Evolutionary conservation across 2,797 vertebrate genomes (phyloP).

Genomic region (Apodemus agrarius): DNA sequence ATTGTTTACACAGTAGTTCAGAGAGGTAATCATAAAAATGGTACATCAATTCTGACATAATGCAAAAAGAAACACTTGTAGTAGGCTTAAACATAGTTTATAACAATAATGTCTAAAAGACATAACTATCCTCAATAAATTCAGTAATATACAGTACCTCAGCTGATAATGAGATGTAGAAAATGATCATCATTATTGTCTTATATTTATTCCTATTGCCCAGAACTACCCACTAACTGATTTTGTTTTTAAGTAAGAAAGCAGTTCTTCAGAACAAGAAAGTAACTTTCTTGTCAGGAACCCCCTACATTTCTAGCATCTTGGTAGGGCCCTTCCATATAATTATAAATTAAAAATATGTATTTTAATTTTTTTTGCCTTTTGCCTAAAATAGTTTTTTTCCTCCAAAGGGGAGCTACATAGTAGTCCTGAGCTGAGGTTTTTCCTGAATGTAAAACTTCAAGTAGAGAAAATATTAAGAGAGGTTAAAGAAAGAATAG

Average conservation of each 20-base stretch:
- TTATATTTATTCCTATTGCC: not conserved
- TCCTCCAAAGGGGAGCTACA: slow-evolving; percentile 15
- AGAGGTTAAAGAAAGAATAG: slow-evolving; percentile 36
- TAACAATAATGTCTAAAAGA: slow-evolving; percentile 64
- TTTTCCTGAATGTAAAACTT: slow-evolving; percentile 72
- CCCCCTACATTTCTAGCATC: not conserved
- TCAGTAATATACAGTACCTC: slow-evolving; percentile 80
- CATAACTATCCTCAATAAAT: slow-evolving; percentile 75
- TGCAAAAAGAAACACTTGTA: slow-evolving; percentile 26
- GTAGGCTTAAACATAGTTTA: slow-evolving; percentile 56
- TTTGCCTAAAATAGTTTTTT: slow-evolving; percentile 15
- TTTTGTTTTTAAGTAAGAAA: slow-evolving; percentile 33
- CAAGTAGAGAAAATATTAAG: slow-evolving; percentile 37
- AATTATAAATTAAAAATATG: not conserved
- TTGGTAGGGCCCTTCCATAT: slow-evolving; percentile 1
- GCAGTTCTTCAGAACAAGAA: slow-evolving; percentile 11
- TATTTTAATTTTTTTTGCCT: not conserved
- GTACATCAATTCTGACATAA: slow-evolving; percentile 58
- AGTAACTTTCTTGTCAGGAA: not conserved
- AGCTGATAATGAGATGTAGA: slow-evolving; percentile 69
- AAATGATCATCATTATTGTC: slow-evolving; percentile 30
- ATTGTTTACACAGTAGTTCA: not conserved
- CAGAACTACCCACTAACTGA: not conserved
- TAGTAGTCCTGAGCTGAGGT: slow-evolving; percentile 69
- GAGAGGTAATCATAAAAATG: slow-evolving; percentile 62